Evolutionary conservation across 2,888 invertebrate genomes (phyloP), one percentile per base, ranked within the genome.

Genomic region (Seira ritae): DNA sequence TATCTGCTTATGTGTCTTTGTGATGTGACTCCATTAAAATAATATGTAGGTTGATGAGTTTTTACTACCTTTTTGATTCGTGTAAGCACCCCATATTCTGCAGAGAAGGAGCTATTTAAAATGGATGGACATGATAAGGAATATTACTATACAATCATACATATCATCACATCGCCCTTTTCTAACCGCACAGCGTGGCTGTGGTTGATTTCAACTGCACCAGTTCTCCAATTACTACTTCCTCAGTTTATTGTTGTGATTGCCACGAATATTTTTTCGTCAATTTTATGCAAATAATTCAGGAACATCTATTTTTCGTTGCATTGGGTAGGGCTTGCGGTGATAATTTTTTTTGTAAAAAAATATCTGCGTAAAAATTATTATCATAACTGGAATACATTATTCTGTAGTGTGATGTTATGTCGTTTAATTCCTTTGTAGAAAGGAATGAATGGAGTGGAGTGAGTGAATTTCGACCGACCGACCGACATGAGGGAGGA

Each of bases 31-130:
- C 76, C 70, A 81, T 81, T 76, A 81, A 81, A 76, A 81, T n/a
- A n/a, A n/a, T n/a, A 81, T 81, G 81, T 81, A 81, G 81, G 81
- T 81, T 81, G 81, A 81, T 76, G 75, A 80, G 76, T 71, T n/a
- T n/a, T 66, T 75, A 76, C 76, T 80, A 74, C 74, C 68, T 62
- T 81, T 71, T 70, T 70, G 8, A 60, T 17, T 60, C 15, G 12
- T 60, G 60, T 77, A 77, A 71, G 82, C 72, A 82, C 72, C 46
- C 70, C 37, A 75, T 67, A 60, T 10, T 60, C 60, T 17, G 12
- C 42, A 6, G 42, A 42, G 42, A 42, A n/a, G n/a, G n/a, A n/a
- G n/a, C 42, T 42, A 12, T 42, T 42, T 42, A 12, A 12, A 12
- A 12, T 42, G 42, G 42, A 42, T 42, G 42, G 12, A 42, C 42